Percentiles rank a stretch among this genome's conserved stretches.
These are phyloP conservation scores for Myotis davidii DNA, from an alignment of 2,113 vertebrate species.

Conservation along the genomic window DNA sequence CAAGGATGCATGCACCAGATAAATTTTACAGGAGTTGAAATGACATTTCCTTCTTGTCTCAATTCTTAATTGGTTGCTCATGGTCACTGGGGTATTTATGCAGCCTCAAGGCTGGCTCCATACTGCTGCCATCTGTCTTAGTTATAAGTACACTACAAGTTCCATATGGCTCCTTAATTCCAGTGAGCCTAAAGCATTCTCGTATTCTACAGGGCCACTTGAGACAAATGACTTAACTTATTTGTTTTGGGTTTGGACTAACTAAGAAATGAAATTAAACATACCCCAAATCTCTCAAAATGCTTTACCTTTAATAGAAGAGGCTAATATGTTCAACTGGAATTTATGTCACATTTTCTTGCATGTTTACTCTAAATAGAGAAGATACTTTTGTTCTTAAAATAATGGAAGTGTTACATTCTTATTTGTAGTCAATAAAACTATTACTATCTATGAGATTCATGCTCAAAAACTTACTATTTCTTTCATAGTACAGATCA, in stretches of 20 bases:
- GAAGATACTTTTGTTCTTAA: conserved; percentile 7
- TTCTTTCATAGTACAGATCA: neutral
- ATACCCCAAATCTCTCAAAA: conserved; percentile 10
- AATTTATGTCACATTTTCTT: neutral
- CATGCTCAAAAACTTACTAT: neutral
- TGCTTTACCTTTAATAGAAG: conserved; percentile 46
- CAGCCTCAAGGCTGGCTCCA: conserved; percentile 57
- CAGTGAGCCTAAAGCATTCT: conserved; percentile 52
- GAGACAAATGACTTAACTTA: conserved; percentile 53
- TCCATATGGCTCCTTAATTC: conserved; percentile 69
- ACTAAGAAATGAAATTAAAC: conserved; percentile 46
- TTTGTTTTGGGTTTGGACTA: conserved; percentile 31
- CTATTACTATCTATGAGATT: neutral
- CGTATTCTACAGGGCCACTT: conserved; percentile 31
- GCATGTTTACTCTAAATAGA: conserved; percentile 33
- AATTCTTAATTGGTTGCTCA: conserved; percentile 70
- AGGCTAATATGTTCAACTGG: neutral
- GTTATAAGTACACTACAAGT: conserved; percentile 62
- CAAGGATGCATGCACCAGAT: neutral
- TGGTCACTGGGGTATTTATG: conserved; percentile 56
- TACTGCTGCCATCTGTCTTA: conserved; percentile 70
- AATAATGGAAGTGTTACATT: conserved; percentile 5
- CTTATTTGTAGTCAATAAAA: conserved; percentile 14
- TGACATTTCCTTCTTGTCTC: conserved; percentile 64
- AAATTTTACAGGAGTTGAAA: conserved; percentile 51